Conservation (phyloP, 2,888 invertebrate species). For the Epinotia brunnichana region DNA sequence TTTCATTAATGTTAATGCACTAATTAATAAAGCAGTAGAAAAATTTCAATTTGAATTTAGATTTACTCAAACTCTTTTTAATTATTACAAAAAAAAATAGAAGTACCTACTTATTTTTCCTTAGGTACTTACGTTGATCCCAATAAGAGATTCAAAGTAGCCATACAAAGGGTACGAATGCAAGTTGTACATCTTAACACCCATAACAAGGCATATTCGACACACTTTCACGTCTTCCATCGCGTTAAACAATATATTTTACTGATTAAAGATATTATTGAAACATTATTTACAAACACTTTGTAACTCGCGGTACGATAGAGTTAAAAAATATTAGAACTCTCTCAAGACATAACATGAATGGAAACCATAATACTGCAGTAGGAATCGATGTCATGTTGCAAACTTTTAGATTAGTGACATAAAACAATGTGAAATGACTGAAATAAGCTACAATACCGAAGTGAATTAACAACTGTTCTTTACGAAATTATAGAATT, state of each 20-base stretch:
- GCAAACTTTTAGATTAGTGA: slow-evolving; percentile 43
- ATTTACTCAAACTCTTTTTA: no score
- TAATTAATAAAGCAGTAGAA: no score
- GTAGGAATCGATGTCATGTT: slow-evolving; percentile 18
- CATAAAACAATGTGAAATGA: slow-evolving; percentile 23
- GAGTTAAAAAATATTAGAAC: slow-evolving; percentile 77
- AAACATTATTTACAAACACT: slow-evolving; percentile 48
- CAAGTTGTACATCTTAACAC: slow-evolving; percentile 67
- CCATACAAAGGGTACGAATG: slow-evolving; percentile 60
- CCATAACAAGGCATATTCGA: slow-evolving; percentile 68
- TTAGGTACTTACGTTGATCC: slow-evolving; percentile 62
- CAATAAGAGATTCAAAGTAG: slow-evolving; percentile 65
- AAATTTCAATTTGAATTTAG: no score
- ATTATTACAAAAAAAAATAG: no score
- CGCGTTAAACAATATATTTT: slow-evolving; percentile 42
- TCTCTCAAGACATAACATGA: slow-evolving; percentile 50
- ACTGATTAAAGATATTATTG: slow-evolving; percentile 11
- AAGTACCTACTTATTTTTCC: no score
- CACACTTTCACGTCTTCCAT: slow-evolving; percentile 72
- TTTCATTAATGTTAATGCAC: no score
- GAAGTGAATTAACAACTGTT: slow-evolving; percentile 35
- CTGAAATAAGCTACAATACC: slow-evolving; percentile 7
- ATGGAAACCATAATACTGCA: slow-evolving; percentile 27
- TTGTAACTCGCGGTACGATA: slow-evolving; percentile 67
- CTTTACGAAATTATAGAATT: slow-evolving; percentile 60